Percentiles rank a stretch among this genome's conserved stretches.
These are phyloP conservation scores for Lutraria lutraria DNA, from an alignment of 2,888 invertebrate species.

Conservation along the genomic window DNA sequence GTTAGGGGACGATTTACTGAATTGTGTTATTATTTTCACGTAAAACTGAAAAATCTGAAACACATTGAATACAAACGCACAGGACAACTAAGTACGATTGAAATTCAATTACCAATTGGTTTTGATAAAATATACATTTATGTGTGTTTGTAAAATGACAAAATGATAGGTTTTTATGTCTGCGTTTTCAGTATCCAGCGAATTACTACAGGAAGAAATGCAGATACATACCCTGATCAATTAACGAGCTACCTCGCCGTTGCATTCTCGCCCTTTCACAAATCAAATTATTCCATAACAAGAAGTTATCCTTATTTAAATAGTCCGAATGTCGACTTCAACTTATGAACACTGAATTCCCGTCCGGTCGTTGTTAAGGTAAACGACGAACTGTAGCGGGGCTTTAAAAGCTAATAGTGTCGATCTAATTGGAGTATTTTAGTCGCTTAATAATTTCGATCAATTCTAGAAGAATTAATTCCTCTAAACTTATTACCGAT, in stretches of 20 bases:
- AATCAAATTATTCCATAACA: constrained; percentile 10
- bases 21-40: too few relatives aligned
- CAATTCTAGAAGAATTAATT: constrained; percentile 55
- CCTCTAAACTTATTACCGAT: constrained; percentile 55
- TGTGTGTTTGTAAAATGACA: too few relatives aligned
- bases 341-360: neutral
- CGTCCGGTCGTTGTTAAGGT: constrained; percentile 38
- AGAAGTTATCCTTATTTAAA: neutral
- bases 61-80: too few relatives aligned
- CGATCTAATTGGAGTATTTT: constrained; percentile 32
- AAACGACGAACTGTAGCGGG: neutral
- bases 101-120: too few relatives aligned
- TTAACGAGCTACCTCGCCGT: constrained; percentile 31
- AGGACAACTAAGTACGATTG: too few relatives aligned
- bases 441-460: constrained; percentile 38
- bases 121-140: too few relatives aligned
- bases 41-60: too few relatives aligned
- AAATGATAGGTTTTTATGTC: too few relatives aligned
- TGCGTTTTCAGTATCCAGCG: too few relatives aligned
- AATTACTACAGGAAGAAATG: neutral
- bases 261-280: constrained; percentile 25
- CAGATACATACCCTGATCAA: constrained; percentile 35
- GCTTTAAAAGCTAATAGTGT: constrained; percentile 23
- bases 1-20: too few relatives aligned
- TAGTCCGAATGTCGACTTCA: neutral